Percentiles rank a stretch among this genome's conserved stretches.
Conservation (phyloP, 2,113 vertebrate genomes). For the Microtus montanus region DNA sequence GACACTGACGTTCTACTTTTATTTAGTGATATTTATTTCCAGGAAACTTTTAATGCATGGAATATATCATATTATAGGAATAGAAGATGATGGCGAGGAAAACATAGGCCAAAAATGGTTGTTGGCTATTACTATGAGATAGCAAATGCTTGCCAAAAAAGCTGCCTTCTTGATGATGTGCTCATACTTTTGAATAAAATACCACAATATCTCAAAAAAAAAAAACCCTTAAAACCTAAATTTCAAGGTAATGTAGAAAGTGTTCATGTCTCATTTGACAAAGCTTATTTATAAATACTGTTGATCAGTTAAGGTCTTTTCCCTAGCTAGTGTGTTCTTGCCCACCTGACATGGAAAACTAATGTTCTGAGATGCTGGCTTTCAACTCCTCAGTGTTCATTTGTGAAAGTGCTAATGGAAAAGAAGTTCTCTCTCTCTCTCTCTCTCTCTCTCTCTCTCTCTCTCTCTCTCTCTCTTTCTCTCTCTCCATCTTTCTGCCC, state of each 20-base stretch:
- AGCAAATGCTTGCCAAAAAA: not conserved
- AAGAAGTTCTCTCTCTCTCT: too few relatives aligned
- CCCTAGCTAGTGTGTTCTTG: not conserved
- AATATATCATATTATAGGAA: not conserved
- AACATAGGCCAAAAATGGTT: not conserved
- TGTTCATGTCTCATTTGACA: not conserved
- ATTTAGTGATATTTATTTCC: conserved; percentile 13
- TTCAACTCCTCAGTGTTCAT: not conserved
- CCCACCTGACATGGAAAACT: not conserved
- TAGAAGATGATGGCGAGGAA: not conserved
- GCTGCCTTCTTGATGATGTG: not conserved
- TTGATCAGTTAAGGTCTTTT: not conserved
- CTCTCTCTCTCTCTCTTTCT: too few relatives aligned
- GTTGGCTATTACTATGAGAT: not conserved
- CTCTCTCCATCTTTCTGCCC: not conserved
- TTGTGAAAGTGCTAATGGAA: too few relatives aligned
- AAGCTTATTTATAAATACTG: not conserved
- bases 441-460: too few relatives aligned
- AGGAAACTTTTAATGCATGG: conserved; percentile 3
- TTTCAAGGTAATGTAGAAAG: not conserved
- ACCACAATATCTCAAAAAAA: not conserved
- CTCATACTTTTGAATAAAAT: not conserved
- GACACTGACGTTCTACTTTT: not conserved
- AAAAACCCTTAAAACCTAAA: not conserved
- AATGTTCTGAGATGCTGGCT: not conserved